Base-by-base conservation (phyloP, 2,888 invertebrate genomes). In the Glaucopsyche alexis region DNA sequence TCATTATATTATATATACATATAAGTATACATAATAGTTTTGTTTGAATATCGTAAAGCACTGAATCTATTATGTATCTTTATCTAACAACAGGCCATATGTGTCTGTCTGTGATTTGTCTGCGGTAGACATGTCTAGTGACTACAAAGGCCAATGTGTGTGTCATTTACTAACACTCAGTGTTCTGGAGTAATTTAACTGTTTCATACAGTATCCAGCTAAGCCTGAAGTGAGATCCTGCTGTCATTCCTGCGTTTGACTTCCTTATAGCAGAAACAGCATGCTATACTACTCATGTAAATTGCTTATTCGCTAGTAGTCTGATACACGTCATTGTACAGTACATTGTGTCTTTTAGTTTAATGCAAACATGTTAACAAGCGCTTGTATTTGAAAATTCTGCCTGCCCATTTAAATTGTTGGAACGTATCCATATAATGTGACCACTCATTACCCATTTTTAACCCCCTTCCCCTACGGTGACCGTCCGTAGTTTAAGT, bases 101-200 rank as follows among this genome's bases (percentile, higher is more conserved):
- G 9, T 60, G 60, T 60, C 60, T 60, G 14, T 60, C 60, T 13
- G 60, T 60, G 71, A 55, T n/a, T n/a, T 13, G 71, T 71, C 55
- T 55, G 40, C 29, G 29, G 60, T 38, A 29, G 60, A 60, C 60
- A 38, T 60, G 60, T 60, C 60, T 29, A 47, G 55, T 55, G 29
- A 60, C 60, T 60, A 60, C 60, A 60, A 60, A 60, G 29, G 29
- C 29, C 52, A 16, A 55, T 29, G 55, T 55, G 19, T 19, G 19
- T 60, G 60, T 38, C 60, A 60, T 47, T 47, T 38, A 60, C 19
- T 60, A 60, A 60, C 60, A 60, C 29, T 60, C 13, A 60, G 60
- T 52, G 52, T 60, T 60, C n/a, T 5, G 50, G 50, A 60, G 29
- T 38, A 60, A 60, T 60, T 60, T 60, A 60, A 60, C 60, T 60